Evolutionary conservation across 2,888 invertebrate genomes (phyloP).

Genomic region (Drosophila mulleri): DNA sequence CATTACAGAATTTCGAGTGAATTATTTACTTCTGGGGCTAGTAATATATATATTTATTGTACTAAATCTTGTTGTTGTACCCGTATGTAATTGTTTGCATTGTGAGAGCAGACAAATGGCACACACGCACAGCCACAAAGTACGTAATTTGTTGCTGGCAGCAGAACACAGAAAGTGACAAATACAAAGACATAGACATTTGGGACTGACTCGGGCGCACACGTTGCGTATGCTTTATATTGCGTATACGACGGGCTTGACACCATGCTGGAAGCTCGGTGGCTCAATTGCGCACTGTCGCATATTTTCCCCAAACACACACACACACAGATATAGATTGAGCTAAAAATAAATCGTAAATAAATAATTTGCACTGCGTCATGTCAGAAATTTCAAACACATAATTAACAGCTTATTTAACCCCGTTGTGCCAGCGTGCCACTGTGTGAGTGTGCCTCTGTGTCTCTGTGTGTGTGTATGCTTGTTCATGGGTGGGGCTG

Average conservation of each 20-base stretch:
- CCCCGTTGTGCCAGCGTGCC: constrained; percentile 53
- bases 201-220: neutral
- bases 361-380: constrained; percentile 79
- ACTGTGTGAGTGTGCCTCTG: neutral
- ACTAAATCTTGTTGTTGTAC: neutral
- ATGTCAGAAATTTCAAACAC: constrained; percentile 79
- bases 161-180: constrained; percentile 1
- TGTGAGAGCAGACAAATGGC: constrained; percentile 14
- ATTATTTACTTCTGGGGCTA: neutral
- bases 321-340: constrained; percentile 9
- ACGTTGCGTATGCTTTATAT: constrained; percentile 24
- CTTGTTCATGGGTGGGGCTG: constrained; percentile 10
- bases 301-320: constrained; percentile 33
- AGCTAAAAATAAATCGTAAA: constrained; percentile 77
- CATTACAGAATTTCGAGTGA: neutral
- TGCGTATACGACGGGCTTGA: constrained; percentile 23
- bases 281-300: constrained; percentile 47
- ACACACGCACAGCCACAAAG: constrained; percentile 26
- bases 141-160: constrained; percentile 21
- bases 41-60: neutral
- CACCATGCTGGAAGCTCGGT: constrained; percentile 2
- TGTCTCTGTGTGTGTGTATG: constrained; percentile 2
- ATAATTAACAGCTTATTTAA: constrained; percentile 83
- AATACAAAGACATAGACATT: constrained; percentile 11
- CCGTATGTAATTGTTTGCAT: neutral